phyloP scores from a whole-genome alignment of 2,888 invertebrate species.

The Dasysyrphus albostriatus region DNA sequence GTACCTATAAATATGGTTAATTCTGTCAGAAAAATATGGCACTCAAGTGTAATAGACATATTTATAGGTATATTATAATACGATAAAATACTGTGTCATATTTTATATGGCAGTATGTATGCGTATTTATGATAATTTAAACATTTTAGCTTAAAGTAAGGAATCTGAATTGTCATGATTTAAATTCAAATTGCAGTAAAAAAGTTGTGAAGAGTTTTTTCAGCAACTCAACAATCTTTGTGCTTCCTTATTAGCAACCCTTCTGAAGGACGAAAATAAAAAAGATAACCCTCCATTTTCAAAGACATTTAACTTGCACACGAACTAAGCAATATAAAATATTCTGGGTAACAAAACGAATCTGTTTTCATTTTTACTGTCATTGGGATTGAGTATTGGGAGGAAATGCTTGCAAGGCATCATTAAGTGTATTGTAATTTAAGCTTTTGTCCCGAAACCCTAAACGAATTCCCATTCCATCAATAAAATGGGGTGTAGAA shows the following conservation, averaged over 20 bases:
- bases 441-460: slow-evolving; percentile 12
- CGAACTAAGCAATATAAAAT: not conserved
- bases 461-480: slow-evolving; percentile 35
- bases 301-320: slow-evolving; percentile 7
- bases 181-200: not conserved
- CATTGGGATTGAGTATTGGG: slow-evolving; percentile 8
- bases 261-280: not conserved
- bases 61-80: too few species aligned
- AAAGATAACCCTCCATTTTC: not conserved
- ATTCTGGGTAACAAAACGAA: not conserved
- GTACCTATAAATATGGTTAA: too few species aligned
- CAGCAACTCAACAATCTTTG: not conserved
- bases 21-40: too few species aligned
- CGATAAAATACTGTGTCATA: too few species aligned
- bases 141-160: not conserved
- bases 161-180: not conserved
- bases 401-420: slow-evolving; percentile 5
- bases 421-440: slow-evolving; percentile 31
- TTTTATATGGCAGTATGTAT: too few species aligned
- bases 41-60: too few species aligned
- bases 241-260: not conserved
- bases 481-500: slow-evolving; percentile 30
- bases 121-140: too few species aligned
- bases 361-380: not conserved
- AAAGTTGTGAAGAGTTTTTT: not conserved